Base-by-base conservation (phyloP, 2,113 vertebrate genomes). In the Paraplagusia blochii region DNA sequence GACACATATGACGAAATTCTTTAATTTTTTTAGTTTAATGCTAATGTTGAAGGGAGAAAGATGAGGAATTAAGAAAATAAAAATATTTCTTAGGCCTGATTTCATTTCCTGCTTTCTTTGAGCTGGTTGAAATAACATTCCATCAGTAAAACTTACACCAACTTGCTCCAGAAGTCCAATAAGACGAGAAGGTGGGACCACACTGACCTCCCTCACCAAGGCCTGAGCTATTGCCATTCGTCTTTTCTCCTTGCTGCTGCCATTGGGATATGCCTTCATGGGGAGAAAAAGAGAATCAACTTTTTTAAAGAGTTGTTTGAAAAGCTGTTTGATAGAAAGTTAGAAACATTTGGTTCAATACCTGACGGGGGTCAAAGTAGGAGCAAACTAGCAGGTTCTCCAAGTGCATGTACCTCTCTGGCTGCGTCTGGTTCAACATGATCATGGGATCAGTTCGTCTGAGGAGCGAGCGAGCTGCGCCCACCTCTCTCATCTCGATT, bases 371-470 rank as follows among this genome's bases (percentile, higher is more conserved):
- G 87, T 99, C 95, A 76, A 99, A 99, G 72, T 97, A 97, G 53
- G 95, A 95, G 38, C 94, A 88, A 0, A 93, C 94, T 45, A 98
- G 88, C 65, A 99, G 92, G 69, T 94, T 95, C 76, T 99, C 95
- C 1, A 99, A 78, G 73, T 98, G 96, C 68, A 89, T 90, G 71
- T 95, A 98, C 14, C 97, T 90, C 80, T 98, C 93, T 0, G 94
- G 93, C 73, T 98, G 94, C 2, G 93, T 99, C 69, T 98, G 96
- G 68, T 98, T 99, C 59, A 99, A 67, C 97, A 98, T 98, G 80
- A 99, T 98, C 97, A 99, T 98, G 0, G 97, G 96, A 72, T 99
- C 97, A 0, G 96, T 99, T 57, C 98, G 97, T 51, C 93, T 92
- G 74, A 99, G 87, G 39, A 99, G 91, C 0, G 96, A 98, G 38